These are phyloP conservation scores for Brenthis hecate DNA, from an alignment of 2,888 invertebrate species.

Conservation along the genomic window DNA sequence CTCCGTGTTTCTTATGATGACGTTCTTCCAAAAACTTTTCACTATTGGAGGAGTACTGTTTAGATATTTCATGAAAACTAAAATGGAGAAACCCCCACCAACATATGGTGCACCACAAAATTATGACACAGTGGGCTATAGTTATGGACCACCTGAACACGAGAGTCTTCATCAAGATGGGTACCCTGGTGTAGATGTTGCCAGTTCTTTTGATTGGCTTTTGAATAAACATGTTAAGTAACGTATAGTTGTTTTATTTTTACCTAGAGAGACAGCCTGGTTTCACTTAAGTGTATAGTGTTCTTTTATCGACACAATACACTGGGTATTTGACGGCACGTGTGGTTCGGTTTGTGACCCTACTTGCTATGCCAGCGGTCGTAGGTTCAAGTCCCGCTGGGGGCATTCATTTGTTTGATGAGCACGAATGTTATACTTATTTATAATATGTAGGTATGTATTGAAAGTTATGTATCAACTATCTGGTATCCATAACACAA, in stretches of 20 bases:
- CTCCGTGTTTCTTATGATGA: slow-evolving; percentile 63
- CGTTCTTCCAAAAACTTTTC: slow-evolving; percentile 72
- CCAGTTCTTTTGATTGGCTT: slow-evolving; percentile 60
- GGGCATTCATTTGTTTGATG: too few relatives aligned
- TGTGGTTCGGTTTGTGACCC: too few relatives aligned
- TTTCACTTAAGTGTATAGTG: not conserved
- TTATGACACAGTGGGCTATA: slow-evolving; percentile 73
- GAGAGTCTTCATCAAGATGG: slow-evolving; percentile 47
- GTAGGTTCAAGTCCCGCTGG: too few relatives aligned
- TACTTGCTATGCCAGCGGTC: too few relatives aligned
- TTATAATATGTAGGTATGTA: too few relatives aligned
- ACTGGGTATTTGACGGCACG: too few relatives aligned
- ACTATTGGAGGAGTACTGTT: slow-evolving; percentile 61
- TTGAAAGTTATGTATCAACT: too few relatives aligned
- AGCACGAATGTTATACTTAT: too few relatives aligned
- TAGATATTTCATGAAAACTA: slow-evolving; percentile 64
- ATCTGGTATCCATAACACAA: too few relatives aligned
- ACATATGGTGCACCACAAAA: slow-evolving; percentile 60
- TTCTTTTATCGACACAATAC: too few relatives aligned
- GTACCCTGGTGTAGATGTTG: slow-evolving; percentile 56
- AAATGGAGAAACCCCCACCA: slow-evolving; percentile 45
- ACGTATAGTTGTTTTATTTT: slow-evolving; percentile 23
- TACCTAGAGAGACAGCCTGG: not conserved
- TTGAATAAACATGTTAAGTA: slow-evolving; percentile 54
- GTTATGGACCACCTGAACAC: slow-evolving; percentile 65